A percentile compares a stretch with the other conserved stretches of the same genome.
phyloP scores from a whole-genome alignment of 2,888 invertebrate genomes.

The Drosophila paucipuncta region DNA sequence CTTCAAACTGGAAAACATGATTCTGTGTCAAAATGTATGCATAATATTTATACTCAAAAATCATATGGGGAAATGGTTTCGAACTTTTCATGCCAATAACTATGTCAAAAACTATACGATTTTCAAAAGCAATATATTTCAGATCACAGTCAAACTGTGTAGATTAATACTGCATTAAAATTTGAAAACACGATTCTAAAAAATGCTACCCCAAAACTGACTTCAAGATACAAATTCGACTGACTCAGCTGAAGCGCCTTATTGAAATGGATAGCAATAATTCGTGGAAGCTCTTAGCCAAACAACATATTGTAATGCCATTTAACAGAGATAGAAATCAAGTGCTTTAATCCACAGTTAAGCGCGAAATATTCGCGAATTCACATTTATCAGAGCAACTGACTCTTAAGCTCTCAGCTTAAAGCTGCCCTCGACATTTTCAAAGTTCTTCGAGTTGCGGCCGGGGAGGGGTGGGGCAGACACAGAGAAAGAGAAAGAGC shows the following conservation, averaged over 20 bases:
- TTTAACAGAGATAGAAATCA: slow-evolving; percentile 7
- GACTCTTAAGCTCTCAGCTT: slow-evolving; percentile 34
- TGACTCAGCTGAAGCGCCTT: not conserved
- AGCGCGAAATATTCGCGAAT: slow-evolving; percentile 20
- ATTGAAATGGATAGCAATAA: not conserved
- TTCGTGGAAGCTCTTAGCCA: not conserved
- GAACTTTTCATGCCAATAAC: too few relatives aligned
- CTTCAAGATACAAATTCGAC: not conserved
- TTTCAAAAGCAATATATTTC: too few relatives aligned
- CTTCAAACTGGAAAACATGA: not conserved
- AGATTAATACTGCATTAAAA: too few relatives aligned
- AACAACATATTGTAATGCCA: slow-evolving; percentile 1
- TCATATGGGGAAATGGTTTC: too few relatives aligned
- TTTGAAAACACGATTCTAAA: too few relatives aligned
- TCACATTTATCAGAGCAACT: slow-evolving; percentile 42
- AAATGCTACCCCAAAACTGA: too few relatives aligned
- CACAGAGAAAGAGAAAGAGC: not conserved
- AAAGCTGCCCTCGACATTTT: slow-evolving; percentile 52
- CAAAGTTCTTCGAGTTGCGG: slow-evolving; percentile 42
- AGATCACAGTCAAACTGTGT: too few relatives aligned
- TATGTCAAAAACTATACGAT: too few relatives aligned
- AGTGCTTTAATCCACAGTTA: slow-evolving; percentile 22
- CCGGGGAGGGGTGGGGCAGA: not conserved
- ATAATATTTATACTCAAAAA: not conserved
- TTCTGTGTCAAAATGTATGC: too few relatives aligned